phyloP scores from a whole-genome alignment of 1,140 invertebrate species.

The Brachionus asplanchnoidis region DNA sequence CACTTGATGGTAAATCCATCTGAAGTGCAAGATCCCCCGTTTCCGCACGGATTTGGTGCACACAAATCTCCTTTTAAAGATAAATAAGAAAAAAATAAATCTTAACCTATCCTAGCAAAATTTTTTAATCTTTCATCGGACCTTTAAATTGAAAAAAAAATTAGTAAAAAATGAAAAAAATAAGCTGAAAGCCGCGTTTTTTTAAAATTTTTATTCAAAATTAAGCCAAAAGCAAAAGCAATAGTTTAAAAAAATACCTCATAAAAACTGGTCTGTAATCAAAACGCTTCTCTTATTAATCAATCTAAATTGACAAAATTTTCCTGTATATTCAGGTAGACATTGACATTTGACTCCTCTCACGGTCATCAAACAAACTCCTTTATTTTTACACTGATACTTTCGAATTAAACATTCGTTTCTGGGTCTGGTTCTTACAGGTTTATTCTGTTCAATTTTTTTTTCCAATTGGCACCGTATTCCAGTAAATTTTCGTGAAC shows the following conservation, averaged over 20 bases:
- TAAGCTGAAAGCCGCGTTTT: background rate
- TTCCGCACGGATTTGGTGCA: conserved; percentile 77
- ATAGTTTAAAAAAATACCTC: background rate
- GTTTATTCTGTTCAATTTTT: background rate
- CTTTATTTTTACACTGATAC: conserved; percentile 9
- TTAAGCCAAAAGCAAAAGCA: background rate
- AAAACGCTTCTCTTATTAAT: background rate
- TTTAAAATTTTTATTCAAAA: background rate
- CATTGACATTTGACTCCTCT: conserved; percentile 35
- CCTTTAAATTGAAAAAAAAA: background rate
- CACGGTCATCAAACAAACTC: background rate
- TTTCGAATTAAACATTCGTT: background rate
- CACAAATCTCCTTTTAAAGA: conserved; percentile 67
- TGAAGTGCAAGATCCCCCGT: conserved; percentile 75
- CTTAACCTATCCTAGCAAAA: background rate
- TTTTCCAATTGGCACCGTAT: conserved; percentile 26
- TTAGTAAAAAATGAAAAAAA: background rate
- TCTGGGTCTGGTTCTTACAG: background rate
- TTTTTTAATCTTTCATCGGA: background rate
- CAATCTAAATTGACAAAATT: conserved; percentile 24
- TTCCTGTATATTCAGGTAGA: conserved; percentile 25
- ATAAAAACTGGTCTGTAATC: background rate
- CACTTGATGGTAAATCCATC: conserved; percentile 61
- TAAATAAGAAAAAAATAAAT: background rate
- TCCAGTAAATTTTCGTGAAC: background rate